Evolutionary conservation across 2,797 vertebrate genomes (phyloP).

Genomic region (Pogoniulus pusillus): DNA sequence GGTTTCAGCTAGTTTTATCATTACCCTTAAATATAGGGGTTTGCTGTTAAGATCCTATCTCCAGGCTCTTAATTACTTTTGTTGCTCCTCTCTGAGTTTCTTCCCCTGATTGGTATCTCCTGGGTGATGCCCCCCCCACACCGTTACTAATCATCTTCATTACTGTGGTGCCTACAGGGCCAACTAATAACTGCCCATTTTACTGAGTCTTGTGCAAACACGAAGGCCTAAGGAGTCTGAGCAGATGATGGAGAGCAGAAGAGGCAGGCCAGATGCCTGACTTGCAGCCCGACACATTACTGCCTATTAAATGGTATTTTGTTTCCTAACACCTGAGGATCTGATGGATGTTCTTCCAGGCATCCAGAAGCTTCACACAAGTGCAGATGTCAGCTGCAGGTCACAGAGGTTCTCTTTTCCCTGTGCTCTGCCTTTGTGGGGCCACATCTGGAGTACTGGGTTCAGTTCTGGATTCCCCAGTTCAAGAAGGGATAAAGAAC

Average conservation of each 20-base stretch:
- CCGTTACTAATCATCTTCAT: conserved; percentile 8
- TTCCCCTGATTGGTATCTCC: neutral
- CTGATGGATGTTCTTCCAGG: neutral
- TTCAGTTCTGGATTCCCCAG: too few relatives aligned
- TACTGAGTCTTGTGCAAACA: conserved; percentile 26
- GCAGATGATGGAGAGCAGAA: neutral
- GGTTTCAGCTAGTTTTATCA: neutral
- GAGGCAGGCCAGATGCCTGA: neutral
- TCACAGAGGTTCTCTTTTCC: too few relatives aligned
- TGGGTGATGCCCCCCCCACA: neutral
- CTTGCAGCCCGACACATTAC: neutral
- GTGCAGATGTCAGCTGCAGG: neutral
- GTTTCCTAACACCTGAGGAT: neutral
- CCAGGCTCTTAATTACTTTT: neutral
- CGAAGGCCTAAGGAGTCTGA: neutral
- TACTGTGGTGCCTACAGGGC: neutral
- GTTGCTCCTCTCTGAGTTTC: conserved; percentile 4
- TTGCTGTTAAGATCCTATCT: conserved; percentile 26
- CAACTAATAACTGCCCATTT: neutral
- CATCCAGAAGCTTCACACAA: conserved; percentile 15
- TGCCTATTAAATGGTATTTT: neutral
- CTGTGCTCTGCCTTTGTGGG: too few relatives aligned
- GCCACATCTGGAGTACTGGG: too few relatives aligned
- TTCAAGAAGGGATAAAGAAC: too few relatives aligned
- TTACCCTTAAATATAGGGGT: neutral